A percentile compares a stretch with the other conserved stretches of the same genome.
phyloP scores from a whole-genome alignment of 2,888 invertebrate species.

The Punctoribates punctum region DNA sequence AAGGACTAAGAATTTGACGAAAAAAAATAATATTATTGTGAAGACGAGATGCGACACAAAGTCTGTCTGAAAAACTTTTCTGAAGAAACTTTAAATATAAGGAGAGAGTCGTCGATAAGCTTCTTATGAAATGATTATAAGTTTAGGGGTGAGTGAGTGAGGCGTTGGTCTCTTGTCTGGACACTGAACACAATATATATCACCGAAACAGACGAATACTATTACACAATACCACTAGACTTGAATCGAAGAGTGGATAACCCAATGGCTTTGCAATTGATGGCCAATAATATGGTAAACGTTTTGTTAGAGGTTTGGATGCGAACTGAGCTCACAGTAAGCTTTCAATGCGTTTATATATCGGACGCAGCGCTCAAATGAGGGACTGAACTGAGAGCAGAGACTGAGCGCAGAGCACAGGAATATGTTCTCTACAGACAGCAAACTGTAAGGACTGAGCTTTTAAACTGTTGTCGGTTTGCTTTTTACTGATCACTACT shows the following conservation, averaged over 20 bases:
- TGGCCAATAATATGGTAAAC: not conserved
- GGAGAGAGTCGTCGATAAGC: slow-evolving; percentile 28
- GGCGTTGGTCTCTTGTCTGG: slow-evolving; percentile 29
- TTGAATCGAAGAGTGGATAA: not conserved
- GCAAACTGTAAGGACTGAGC: not conserved
- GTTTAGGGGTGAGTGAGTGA: not conserved
- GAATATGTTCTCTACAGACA: too few relatives aligned
- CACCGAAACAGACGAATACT: not conserved
- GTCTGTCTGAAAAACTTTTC: not conserved
- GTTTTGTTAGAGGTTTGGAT: not conserved
- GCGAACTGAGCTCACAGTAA: not conserved
- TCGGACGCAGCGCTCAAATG: not conserved
- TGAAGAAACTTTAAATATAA: not conserved
- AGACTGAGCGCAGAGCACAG: not conserved
- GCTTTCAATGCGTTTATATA: not conserved
- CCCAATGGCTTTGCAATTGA: slow-evolving; percentile 15
- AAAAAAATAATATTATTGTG: not conserved
- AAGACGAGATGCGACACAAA: slow-evolving; percentile 1
- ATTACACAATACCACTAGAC: slow-evolving; percentile 26
- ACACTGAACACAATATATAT: slow-evolving; percentile 35
- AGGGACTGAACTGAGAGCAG: not conserved
- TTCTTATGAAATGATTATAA: slow-evolving; percentile 10
- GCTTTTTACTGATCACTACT: slow-evolving; percentile 22
- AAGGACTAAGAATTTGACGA: not conserved
- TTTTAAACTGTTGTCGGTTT: not conserved